phyloP scores from a whole-genome alignment of 2,888 invertebrate genomes.

The Ormyrus thymus region DNA sequence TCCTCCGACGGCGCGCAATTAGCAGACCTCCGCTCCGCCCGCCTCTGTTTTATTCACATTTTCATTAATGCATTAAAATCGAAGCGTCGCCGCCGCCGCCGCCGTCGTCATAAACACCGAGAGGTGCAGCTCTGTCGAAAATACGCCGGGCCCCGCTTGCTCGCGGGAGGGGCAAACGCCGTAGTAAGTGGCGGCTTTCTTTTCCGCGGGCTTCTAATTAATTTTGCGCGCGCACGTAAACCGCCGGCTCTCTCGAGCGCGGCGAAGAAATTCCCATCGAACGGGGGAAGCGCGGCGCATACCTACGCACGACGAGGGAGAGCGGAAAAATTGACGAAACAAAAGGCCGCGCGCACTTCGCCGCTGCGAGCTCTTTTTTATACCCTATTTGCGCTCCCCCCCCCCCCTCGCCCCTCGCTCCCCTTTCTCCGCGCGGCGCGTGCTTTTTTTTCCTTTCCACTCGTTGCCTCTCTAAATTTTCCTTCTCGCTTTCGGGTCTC shows the following conservation, averaged over 20 bases:
- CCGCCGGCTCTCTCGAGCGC: background rate
- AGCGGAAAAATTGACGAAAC: slow-evolving; percentile 28
- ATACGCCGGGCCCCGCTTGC: background rate
- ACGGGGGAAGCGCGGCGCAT: background rate
- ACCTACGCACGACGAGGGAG: background rate
- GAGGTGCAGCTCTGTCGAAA: background rate
- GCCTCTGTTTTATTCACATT: slow-evolving; percentile 53
- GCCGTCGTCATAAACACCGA: slow-evolving; percentile 23
- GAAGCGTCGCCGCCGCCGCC: background rate
- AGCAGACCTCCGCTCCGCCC: slow-evolving; percentile 1
- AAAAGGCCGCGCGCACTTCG: slow-evolving; percentile 18
- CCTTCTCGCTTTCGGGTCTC: background rate
- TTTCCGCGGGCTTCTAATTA: slow-evolving; percentile 28
- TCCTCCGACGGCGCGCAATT: slow-evolving; percentile 39
- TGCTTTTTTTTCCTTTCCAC: background rate
- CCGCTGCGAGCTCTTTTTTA: background rate
- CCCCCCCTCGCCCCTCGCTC: slow-evolving; percentile 4
- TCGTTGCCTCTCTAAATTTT: background rate
- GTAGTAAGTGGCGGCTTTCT: background rate
- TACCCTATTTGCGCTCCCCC: background rate
- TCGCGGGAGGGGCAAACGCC: background rate
- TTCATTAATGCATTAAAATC: slow-evolving; percentile 55
- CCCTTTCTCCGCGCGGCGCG: background rate
- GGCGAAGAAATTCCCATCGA: slow-evolving; percentile 12
- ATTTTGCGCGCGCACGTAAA: slow-evolving; percentile 36